Evolutionary conservation across 2,888 invertebrate species (phyloP), one percentile per base, ranked within the genome.

Genomic region (Drosophila borborema): DNA sequence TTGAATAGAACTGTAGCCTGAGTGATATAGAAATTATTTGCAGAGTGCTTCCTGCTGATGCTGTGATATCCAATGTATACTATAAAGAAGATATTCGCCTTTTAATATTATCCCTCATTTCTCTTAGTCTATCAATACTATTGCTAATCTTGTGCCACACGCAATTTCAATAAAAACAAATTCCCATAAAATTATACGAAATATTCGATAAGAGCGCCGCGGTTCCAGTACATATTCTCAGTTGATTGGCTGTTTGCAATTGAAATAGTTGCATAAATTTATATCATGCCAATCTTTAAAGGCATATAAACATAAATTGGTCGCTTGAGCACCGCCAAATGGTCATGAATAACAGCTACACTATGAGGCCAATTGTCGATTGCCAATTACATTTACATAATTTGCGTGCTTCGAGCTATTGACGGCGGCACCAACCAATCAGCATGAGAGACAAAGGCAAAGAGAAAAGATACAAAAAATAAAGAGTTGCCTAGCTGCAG

Each of bases 381-480:
- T 81, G 84, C 70, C 86, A 80, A 80, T 86, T 81, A 64, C 59
- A 82, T 84, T 84, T 86, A 72, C 84, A 83, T 86, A 80, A 86
- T 82, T 72, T 73, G 67, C 74, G 49, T 63, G 72, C 76, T 80
- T 70, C 74, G 68, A 66, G 62, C 71, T 43, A 55, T 28, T 28
- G 23, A 65, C 74, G 78, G 18, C 28, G 48, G 36, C 58, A 46
- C 64, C 64, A 55, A 48, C 60, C 62, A 48, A 65, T 54, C 34
- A 23, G 34, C 48, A 43, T 45, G 46, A 64, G 46, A 59, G 46
- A 56, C 62, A 62, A 62, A 64, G 18, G 18, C 18, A 12, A 7
- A 31, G 14, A 20, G 14, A 14, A 8, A 23, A 38, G 31, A 41
- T 16, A 34, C 12, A 18, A 31, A 8, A 8, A 18, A 34, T n/a